phyloP scores from a whole-genome alignment of 2,113 vertebrate genomes.

The Heptranchias perlo region DNA sequence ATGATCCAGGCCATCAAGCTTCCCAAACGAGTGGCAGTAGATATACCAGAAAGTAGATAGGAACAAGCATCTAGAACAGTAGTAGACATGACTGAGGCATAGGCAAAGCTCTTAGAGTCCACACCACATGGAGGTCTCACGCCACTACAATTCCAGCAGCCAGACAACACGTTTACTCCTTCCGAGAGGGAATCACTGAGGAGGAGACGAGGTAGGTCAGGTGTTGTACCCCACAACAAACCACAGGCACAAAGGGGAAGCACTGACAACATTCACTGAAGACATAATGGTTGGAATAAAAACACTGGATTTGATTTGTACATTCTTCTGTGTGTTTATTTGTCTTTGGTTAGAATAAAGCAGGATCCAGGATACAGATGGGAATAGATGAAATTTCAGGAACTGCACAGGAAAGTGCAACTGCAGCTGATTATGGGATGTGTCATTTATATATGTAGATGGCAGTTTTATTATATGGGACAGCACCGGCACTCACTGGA shows the following conservation, averaged over 20 bases:
- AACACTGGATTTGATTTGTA: not conserved
- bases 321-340: slow-evolving; percentile 4
- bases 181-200: not conserved
- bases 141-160: not conserved
- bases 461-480: not conserved
- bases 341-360: not conserved
- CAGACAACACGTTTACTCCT: not conserved
- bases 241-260: not conserved
- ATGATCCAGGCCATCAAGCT: not conserved
- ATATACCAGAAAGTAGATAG: not conserved
- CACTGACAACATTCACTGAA: not conserved
- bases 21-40: not conserved
- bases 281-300: slow-evolving; percentile 21
- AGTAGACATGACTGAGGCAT: not conserved
- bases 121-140: not conserved
- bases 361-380: not conserved
- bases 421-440: not conserved
- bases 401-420: not conserved
- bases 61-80: not conserved
- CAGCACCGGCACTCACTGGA: not conserved
- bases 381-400: not conserved
- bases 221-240: not conserved
- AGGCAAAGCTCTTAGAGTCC: not conserved
- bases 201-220: not conserved
- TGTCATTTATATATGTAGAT: not conserved